Conservation (phyloP, 2,113 vertebrate genomes). For the Carlito syrichta region DNA sequence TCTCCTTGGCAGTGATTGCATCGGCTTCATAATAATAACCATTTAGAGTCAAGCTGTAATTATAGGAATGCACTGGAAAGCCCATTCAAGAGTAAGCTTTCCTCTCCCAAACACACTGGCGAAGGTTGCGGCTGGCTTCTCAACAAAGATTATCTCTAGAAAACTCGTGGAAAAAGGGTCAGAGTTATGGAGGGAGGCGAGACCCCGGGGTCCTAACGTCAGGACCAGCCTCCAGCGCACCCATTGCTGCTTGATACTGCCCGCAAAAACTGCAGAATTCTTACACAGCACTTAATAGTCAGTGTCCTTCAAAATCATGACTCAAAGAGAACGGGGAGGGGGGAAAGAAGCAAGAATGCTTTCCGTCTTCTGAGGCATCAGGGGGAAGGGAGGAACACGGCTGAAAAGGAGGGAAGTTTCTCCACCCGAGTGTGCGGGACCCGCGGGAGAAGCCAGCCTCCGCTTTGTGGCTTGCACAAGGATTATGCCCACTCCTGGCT, state of each 20-base stretch:
- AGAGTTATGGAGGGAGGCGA: background rate
- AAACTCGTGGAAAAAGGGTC: background rate
- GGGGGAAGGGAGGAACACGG: background rate
- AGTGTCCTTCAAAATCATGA: background rate
- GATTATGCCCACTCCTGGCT: background rate
- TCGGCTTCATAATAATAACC: conserved; percentile 48
- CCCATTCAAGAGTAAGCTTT: background rate
- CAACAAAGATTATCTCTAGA: background rate
- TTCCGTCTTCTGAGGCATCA: background rate
- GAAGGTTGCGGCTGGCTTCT: background rate
- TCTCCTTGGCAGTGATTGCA: background rate
- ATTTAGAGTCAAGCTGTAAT: conserved; percentile 34
- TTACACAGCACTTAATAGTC: background rate
- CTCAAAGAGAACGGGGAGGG: background rate
- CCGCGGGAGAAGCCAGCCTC: background rate
- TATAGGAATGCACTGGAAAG: conserved; percentile 29
- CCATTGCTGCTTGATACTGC: accelerated
- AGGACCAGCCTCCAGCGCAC: background rate
- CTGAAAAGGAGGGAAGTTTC: background rate
- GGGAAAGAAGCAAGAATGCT: background rate
- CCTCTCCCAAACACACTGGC: background rate
- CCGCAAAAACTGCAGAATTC: accelerated
- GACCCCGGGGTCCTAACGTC: accelerated
- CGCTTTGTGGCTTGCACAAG: background rate
- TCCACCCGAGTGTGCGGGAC: too few species aligned